phyloP scores from a whole-genome alignment of 2,888 invertebrate species.

The Chorisops tibialis region DNA sequence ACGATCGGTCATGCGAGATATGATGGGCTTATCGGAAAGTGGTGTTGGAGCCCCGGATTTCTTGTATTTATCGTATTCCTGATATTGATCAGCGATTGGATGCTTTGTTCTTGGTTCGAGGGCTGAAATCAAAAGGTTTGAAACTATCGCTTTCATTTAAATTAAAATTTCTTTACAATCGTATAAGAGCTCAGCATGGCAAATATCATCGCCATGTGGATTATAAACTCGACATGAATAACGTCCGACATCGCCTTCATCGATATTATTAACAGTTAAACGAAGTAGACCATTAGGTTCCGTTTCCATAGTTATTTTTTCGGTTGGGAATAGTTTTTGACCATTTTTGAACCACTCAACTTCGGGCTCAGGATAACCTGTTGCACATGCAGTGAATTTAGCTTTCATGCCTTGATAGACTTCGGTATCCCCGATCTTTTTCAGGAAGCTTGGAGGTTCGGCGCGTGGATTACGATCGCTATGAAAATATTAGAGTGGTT shows the following conservation, averaged over 20 bases:
- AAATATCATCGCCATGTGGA: constrained; percentile 77
- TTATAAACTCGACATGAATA: constrained; percentile 82
- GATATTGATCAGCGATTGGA: constrained; percentile 74
- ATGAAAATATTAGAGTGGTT: constrained; percentile 7
- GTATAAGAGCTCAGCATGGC: constrained; percentile 74
- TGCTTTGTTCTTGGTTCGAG: constrained; percentile 65
- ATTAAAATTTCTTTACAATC: constrained; percentile 58
- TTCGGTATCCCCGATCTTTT: constrained; percentile 84
- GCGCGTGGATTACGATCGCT: constrained; percentile 71
- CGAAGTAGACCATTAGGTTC: constrained; percentile 71
- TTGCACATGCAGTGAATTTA: constrained; percentile 89
- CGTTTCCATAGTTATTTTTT: constrained; percentile 76
- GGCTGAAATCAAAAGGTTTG: constrained; percentile 51
- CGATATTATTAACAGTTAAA: constrained; percentile 73
- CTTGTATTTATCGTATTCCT: constrained; percentile 79
- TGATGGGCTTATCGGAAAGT: constrained; percentile 84
- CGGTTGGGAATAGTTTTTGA: constrained; percentile 74
- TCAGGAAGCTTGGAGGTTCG: constrained; percentile 84
- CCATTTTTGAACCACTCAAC: constrained; percentile 84
- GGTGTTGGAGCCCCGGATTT: constrained; percentile 83
- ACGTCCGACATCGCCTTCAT: constrained; percentile 76
- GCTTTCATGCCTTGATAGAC: constrained; percentile 83
- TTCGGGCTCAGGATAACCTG: constrained; percentile 82
- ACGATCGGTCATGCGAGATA: constrained; percentile 87
- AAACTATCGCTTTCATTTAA: too few species aligned